Conservation (phyloP, 2,113 vertebrate genomes). For the Sula dactylatra region DNA sequence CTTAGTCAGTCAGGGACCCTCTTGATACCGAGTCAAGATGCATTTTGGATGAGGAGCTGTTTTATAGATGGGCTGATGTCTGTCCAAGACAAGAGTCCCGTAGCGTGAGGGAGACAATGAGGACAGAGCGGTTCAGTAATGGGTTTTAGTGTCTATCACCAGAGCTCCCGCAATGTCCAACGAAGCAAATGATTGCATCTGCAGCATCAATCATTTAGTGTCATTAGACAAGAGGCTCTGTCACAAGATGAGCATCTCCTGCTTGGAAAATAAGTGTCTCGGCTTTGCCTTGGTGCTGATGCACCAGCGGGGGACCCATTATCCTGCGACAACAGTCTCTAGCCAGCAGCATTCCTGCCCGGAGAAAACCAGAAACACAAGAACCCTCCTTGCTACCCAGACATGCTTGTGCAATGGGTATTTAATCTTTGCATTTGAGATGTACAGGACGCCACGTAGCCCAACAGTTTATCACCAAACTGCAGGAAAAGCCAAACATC, state of each 20-base stretch:
- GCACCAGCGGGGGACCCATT: neutral
- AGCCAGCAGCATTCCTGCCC: neutral
- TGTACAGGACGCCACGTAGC: accelerated
- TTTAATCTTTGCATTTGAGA: neutral
- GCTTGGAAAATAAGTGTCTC: neutral
- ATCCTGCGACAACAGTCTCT: neutral
- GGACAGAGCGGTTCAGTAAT: neutral
- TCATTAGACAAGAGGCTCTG: neutral
- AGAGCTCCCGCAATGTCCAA: neutral
- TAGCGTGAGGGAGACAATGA: neutral
- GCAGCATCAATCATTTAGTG: neutral
- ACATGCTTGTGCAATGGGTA: neutral
- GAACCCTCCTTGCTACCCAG: neutral
- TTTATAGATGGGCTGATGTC: neutral
- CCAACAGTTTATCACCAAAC: neutral
- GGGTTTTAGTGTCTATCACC: neutral
- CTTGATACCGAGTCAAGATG: neutral
- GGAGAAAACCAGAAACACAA: neutral
- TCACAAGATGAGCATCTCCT: neutral
- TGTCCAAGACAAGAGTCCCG: neutral
- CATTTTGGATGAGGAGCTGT: neutral
- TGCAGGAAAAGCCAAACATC: neutral
- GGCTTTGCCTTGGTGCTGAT: neutral
- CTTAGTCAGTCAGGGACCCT: neutral
- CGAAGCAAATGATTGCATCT: neutral